A percentile compares a stretch with the other conserved stretches of the same genome.
phyloP scores from a whole-genome alignment of 2,888 invertebrate species.

The Ophion obscuratus region DNA sequence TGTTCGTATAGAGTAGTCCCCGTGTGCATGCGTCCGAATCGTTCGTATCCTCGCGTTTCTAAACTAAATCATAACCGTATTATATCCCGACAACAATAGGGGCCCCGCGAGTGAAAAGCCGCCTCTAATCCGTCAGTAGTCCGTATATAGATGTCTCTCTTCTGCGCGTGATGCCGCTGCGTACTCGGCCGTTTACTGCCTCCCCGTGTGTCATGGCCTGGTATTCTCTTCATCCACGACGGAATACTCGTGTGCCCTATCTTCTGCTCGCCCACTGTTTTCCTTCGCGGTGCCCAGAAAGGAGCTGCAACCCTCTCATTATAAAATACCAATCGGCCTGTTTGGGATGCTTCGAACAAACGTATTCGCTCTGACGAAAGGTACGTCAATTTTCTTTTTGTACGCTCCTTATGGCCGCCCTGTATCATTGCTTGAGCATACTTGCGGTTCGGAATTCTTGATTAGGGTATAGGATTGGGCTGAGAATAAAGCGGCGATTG shows the following conservation, averaged over 20 bases:
- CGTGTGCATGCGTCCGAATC: constrained; percentile 71
- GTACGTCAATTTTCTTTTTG: too few relatives aligned
- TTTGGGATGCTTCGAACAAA: too few relatives aligned
- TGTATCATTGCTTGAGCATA: too few relatives aligned
- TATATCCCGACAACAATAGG: constrained; percentile 74
- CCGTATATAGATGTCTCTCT: constrained; percentile 75
- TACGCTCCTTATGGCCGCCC: too few relatives aligned
- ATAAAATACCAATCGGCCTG: not conserved
- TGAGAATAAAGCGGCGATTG: too few relatives aligned
- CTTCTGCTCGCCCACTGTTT: not conserved
- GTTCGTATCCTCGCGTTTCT: constrained; percentile 74
- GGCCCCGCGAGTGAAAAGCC: constrained; percentile 77
- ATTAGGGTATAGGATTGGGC: too few relatives aligned
- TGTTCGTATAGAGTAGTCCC: constrained; percentile 14
- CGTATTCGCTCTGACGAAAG: too few relatives aligned
- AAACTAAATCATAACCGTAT: constrained; percentile 83
- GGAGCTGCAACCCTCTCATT: not conserved
- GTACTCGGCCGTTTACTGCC: constrained; percentile 36
- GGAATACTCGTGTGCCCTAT: not conserved
- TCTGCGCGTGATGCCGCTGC: constrained; percentile 42
- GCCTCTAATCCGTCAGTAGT: constrained; percentile 80
- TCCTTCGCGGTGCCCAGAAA: not conserved
- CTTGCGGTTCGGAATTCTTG: too few relatives aligned
- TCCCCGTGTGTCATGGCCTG: constrained; percentile 2
- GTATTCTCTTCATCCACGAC: constrained; percentile 21